Evolutionary conservation across 2,888 invertebrate genomes (phyloP).

Genomic region (Malacosoma neustria): DNA sequence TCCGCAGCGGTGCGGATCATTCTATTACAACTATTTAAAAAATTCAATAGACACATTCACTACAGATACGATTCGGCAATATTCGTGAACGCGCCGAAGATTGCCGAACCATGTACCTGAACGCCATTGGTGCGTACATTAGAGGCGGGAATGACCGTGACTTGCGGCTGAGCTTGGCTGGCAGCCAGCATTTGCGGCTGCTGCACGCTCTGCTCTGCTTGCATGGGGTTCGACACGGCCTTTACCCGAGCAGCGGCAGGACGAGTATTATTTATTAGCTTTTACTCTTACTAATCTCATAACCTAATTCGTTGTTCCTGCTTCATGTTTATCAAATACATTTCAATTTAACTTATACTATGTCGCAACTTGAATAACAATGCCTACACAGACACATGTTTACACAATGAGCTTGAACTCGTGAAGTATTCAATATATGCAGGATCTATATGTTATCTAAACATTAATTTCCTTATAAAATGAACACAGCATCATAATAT

Average conservation of each 20-base stretch:
- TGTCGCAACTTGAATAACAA: too few relatives aligned
- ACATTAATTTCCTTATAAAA: too few relatives aligned
- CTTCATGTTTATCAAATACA: too few relatives aligned
- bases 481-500: too few relatives aligned
- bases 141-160: conserved; percentile 85
- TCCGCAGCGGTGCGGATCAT: too few relatives aligned
- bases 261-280: background rate
- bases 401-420: too few relatives aligned
- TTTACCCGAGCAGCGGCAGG: conserved; percentile 24
- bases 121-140: conserved; percentile 59
- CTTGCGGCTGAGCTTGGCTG: conserved; percentile 85
- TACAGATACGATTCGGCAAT: conserved; percentile 22
- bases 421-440: too few relatives aligned
- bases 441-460: too few relatives aligned
- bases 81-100: conserved; percentile 23
- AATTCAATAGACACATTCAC: conserved; percentile 13
- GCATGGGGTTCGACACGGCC: conserved; percentile 63
- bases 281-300: too few relatives aligned
- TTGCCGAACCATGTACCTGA: conserved; percentile 43
- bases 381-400: too few relatives aligned
- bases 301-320: too few relatives aligned
- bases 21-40: conserved; percentile 12
- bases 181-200: conserved; percentile 80
- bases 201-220: conserved; percentile 47
- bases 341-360: too few relatives aligned